Evolutionary conservation across 2,797 vertebrate genomes (phyloP), one percentile per base, ranked within the genome.

Genomic region (Channallabes apus): DNA sequence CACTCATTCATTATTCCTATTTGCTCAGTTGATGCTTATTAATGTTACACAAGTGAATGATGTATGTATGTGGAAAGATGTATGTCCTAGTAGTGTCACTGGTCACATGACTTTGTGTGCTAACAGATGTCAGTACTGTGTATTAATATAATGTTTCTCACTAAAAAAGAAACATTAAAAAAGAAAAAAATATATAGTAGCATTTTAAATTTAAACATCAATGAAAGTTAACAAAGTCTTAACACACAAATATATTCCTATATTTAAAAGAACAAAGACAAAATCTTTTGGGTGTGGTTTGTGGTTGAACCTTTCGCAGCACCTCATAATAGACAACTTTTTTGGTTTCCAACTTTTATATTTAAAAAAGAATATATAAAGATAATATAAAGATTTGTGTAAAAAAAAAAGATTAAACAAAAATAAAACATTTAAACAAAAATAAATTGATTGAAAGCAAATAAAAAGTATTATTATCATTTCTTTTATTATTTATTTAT

Each of bases 61-160:
- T 15, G 69, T 11, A 72, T 32, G 32, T 2, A 32, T 32, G 32
- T 32, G 32, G 32, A 32, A 32, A 32, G 32, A 32, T 32, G 32
- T 32, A 32, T 32, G 6, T 62, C 15, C 11, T 38, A n/a, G 41
- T 15, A 15, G 24, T 24, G 29, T 38, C 20, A 8, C 58, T 62
- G 76, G 58, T 79, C 76, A 79, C 58, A n/a, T 79, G 58, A 61
- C 58, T 15, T 59, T 78, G 38, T 41, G 20, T 61, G 5, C 20
- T 32, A 59, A 29, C 29, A 56, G n/a, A 20, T 3, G 18, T 46
- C 8, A 46, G 8, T 46, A 46, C 7, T 46, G 41, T 46, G 41
- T 46, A 46, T 46, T 46, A 46, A 5, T 6, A 41, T 41, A 41
- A 41, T 77, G 54, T 32, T 35, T 35, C 12, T 7, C 8, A 59